Conservation (phyloP, 2,797 vertebrate species). For the Galaxias olidus region DNA sequence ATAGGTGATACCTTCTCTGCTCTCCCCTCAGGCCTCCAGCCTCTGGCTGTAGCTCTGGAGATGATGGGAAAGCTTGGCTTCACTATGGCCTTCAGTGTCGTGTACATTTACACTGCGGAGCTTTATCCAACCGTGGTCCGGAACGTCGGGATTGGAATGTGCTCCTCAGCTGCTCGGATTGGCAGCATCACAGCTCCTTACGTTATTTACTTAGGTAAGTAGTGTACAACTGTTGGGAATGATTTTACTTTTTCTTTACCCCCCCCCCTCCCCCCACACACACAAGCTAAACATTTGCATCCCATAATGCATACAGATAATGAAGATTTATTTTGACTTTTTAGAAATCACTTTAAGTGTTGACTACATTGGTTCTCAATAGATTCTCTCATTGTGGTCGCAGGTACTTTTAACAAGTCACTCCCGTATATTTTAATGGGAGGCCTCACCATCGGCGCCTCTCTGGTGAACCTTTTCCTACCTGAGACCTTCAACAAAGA, state of each 20-base stretch:
- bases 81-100: constrained; percentile 88
- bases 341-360: too few relatives aligned
- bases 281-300: too few relatives aligned
- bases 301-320: too few relatives aligned
- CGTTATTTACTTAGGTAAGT: constrained; percentile 89
- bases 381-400: constrained; percentile 10
- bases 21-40: constrained; percentile 41
- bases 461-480: constrained; percentile 86
- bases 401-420: constrained; percentile 85
- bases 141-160: constrained; percentile 88
- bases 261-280: too few relatives aligned
- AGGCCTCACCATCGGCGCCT: constrained; percentile 84
- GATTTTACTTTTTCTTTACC: too few relatives aligned
- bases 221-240: too few relatives aligned
- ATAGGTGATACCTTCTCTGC: neutral
- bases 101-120: constrained; percentile 93
- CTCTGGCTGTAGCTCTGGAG: constrained; percentile 78
- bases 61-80: constrained; percentile 93
- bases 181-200: constrained; percentile 92
- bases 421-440: constrained; percentile 94
- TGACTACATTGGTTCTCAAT: too few relatives aligned
- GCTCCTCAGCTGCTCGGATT: constrained; percentile 87
- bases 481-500: constrained; percentile 87
- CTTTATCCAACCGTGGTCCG: constrained; percentile 92
- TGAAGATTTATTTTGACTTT: too few relatives aligned